These are phyloP conservation scores for Capromys pilorides DNA, from an alignment of 2,797 vertebrate genomes.

Conservation along the genomic window DNA sequence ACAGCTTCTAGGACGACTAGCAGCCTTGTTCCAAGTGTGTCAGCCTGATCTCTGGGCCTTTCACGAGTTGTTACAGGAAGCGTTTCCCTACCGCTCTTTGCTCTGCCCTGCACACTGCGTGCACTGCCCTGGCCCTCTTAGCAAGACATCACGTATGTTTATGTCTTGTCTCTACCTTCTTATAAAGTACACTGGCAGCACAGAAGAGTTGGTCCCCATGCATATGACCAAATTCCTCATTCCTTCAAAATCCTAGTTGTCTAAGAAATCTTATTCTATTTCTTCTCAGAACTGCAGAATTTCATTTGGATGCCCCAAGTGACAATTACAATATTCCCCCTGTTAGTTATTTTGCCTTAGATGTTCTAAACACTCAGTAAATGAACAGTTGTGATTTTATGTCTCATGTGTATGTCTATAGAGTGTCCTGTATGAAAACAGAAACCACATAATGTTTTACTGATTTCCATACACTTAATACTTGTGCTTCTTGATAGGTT, in stretches of 20 bases:
- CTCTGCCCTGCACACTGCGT: background rate
- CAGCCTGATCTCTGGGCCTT: background rate
- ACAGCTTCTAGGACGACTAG: conserved; percentile 9
- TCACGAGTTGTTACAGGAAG: conserved; percentile 13
- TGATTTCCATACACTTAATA: conserved; percentile 10
- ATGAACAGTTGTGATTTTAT: background rate
- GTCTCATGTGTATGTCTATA: background rate
- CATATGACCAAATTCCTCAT: background rate
- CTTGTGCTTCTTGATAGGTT: background rate
- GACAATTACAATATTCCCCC: background rate
- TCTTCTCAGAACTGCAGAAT: conserved; percentile 34
- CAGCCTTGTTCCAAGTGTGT: background rate
- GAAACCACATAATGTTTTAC: conserved; percentile 8
- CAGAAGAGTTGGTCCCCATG: conserved; percentile 6
- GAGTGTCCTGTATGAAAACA: background rate
- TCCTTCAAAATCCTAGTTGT: background rate
- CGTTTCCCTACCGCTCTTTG: background rate
- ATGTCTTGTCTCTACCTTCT: background rate
- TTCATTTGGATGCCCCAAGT: conserved; percentile 3
- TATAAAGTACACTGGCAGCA: background rate
- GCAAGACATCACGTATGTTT: background rate
- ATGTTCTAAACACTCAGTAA: background rate
- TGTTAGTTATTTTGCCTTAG: conserved; percentile 21
- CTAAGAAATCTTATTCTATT: conserved; percentile 39
- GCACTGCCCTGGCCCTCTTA: background rate